Evolutionary conservation across 1,140 invertebrate genomes (phyloP), one percentile per base, ranked within the genome.

Genomic region (Trichomalopsis sarcophagae): DNA sequence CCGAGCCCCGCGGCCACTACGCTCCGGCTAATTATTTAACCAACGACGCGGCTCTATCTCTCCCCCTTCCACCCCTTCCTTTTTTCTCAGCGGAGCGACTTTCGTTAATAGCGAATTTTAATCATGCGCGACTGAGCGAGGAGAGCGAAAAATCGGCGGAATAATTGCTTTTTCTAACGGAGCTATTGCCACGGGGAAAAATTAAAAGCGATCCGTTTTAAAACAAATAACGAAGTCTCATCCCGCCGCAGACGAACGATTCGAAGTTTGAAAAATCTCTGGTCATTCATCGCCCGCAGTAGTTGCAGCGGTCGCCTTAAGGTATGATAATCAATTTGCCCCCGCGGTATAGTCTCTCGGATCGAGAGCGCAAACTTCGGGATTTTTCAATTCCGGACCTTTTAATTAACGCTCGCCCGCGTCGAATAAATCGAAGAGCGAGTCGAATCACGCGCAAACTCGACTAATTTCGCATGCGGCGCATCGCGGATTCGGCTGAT

Each of bases 401-500:
- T 77, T 50, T 50, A 50, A 77, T 77, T 77, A 77, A 77, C 75
- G 44, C 0, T 27, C 44, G 14, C n/a, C 21, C 6, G 14, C 21
- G 4, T 5, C 4, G 21, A n/a, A 76, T 47, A 76, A 76, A 76
- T 76, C n/a, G 44, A 40, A 30, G 73, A 17, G 27, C 27, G 30
- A 30, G 21, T 50, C 44, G 40, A 77, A 66, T 66, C 50, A 66
- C 47, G 50, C 23, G 66, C 36, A 9, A 17, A 50, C 76, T 62
- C 76, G 47, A 7, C 62, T 80, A 69, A 68, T 69, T 80, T 62
- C 33, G 62, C 77, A 79, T 79, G 47, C 77, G 13, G 40, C 13
- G 2, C 27, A 23, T 4, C 23, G 2, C 21, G 11, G 50, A 44
- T 44, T 44, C 17, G 21, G 14, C 47, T 55, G 47, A 9, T 27